Conservation (phyloP, 2,797 vertebrate genomes). For the Falco novaeseelandiae region DNA sequence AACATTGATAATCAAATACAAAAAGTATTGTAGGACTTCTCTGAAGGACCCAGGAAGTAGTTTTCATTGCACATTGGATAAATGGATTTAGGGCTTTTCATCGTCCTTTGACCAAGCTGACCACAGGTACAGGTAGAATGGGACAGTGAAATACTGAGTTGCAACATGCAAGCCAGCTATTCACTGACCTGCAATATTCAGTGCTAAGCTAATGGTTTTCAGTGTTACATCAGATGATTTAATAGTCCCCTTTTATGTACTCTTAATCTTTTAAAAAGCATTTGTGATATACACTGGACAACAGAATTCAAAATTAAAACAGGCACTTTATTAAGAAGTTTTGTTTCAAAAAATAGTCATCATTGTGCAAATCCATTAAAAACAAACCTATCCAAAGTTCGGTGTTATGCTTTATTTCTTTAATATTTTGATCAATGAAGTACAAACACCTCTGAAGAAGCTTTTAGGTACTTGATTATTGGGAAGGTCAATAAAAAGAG, state of each 20-base stretch:
- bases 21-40: neutral
- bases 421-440: neutral
- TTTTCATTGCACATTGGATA: neutral
- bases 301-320: neutral
- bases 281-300: neutral
- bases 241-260: neutral
- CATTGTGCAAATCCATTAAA: too few species aligned
- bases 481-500: neutral
- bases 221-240: neutral
- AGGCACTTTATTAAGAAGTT: neutral
- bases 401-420: neutral
- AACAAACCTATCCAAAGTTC: neutral
- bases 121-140: neutral
- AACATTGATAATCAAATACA: neutral
- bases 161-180: neutral
- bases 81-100: neutral
- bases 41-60: neutral
- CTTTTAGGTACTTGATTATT: neutral
- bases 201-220: neutral
- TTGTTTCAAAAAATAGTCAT: neutral
- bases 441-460: neutral
- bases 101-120: neutral
- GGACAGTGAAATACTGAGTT: neutral
- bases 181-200: neutral
- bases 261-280: neutral